Evolutionary conservation across 2,888 invertebrate genomes (phyloP).

Genomic region (Gastrophysa polygoni): DNA sequence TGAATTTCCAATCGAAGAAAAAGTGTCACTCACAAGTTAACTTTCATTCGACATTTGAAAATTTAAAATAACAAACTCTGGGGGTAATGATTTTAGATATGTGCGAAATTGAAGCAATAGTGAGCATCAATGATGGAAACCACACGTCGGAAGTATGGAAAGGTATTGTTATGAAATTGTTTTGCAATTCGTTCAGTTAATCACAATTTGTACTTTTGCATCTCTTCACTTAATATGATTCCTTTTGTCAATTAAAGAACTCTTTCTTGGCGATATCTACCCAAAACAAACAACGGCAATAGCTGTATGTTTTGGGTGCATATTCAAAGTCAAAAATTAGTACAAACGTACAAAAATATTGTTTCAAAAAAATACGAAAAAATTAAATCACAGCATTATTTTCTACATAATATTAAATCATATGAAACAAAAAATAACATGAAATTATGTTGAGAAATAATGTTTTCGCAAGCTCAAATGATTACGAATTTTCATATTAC

Average conservation of each 20-base stretch:
- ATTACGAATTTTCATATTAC: too few species aligned
- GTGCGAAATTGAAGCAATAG: too few species aligned
- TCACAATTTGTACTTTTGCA: conserved; percentile 35
- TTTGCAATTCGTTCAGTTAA: conserved; percentile 40
- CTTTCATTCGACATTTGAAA: too few species aligned
- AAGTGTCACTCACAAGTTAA: too few species aligned
- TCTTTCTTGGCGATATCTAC: background rate
- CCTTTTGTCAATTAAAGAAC: conserved; percentile 22
- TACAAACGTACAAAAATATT: conserved; percentile 40
- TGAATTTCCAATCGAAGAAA: too few species aligned
- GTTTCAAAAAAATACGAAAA: conserved; percentile 55
- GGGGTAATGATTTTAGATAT: too few species aligned
- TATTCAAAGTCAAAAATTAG: conserved; percentile 24
- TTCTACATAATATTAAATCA: conserved; percentile 33
- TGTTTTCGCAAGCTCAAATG: background rate
- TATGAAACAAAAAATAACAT: background rate
- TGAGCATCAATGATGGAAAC: too few species aligned
- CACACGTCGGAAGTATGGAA: background rate
- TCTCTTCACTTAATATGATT: conserved; percentile 26
- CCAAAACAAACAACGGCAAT: background rate
- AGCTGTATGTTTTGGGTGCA: background rate
- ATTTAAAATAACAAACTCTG: too few species aligned
- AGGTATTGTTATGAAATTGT: conserved; percentile 40
- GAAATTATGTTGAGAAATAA: background rate
- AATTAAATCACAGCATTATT: conserved; percentile 54